phyloP scores from a whole-genome alignment of 2,888 invertebrate species.

The Elaeidobius kamerunicus region DNA sequence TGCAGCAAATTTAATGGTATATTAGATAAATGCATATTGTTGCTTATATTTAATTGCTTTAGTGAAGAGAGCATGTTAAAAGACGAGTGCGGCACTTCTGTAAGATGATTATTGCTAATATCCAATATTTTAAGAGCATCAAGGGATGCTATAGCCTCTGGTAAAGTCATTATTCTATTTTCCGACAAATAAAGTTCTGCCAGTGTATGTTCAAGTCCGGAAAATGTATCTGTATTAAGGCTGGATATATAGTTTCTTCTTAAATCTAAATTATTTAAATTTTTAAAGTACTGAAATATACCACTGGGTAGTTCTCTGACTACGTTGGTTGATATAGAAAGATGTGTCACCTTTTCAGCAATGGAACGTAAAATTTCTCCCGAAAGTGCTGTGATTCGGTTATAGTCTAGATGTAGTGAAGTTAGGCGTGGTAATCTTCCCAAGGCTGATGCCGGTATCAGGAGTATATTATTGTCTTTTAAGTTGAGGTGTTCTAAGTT shows the following conservation, averaged over 20 bases:
- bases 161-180: conserved; percentile 63
- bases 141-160: conserved; percentile 62
- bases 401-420: conserved; percentile 77
- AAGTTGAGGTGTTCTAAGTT: conserved; percentile 73
- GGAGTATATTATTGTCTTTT: conserved; percentile 82
- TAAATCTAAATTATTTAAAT: conserved; percentile 68
- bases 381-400: conserved; percentile 82
- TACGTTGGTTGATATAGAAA: conserved; percentile 79
- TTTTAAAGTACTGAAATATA: conserved; percentile 76
- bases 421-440: conserved; percentile 73
- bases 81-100: conserved; percentile 65
- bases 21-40: conserved; percentile 65
- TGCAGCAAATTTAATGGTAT: conserved; percentile 67
- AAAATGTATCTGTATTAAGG: conserved; percentile 70
- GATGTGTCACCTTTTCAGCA: conserved; percentile 63
- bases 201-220: conserved; percentile 71
- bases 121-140: conserved; percentile 67
- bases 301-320: conserved; percentile 80
- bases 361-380: conserved; percentile 72
- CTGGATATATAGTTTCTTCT: conserved; percentile 75
- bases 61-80: conserved; percentile 66
- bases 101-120: conserved; percentile 75
- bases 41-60: conserved; percentile 71
- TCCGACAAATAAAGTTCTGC: conserved; percentile 69
- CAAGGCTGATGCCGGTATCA: conserved; percentile 80